A percentile compares a stretch with the other conserved stretches of the same genome.
phyloP scores from a whole-genome alignment of 2,797 vertebrate species.

The Masticophis lateralis region DNA sequence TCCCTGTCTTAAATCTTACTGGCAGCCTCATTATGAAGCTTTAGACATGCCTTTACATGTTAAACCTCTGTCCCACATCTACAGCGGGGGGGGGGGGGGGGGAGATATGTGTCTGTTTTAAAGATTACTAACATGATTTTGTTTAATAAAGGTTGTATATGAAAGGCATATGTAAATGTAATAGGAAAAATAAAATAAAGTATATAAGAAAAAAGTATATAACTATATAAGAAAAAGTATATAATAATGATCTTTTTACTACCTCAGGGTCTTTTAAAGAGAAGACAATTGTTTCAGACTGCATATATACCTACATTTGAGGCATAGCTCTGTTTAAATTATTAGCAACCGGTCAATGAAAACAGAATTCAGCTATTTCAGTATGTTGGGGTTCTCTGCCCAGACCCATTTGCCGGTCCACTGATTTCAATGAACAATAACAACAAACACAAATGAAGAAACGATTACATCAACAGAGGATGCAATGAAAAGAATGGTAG shows the following conservation, averaged over 20 bases:
- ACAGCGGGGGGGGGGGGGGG: not conserved
- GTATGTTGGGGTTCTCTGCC: not conserved
- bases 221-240: too few relatives aligned
- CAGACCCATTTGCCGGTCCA: not conserved
- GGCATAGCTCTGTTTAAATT: not conserved
- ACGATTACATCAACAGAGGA: not conserved
- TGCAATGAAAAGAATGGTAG: not conserved
- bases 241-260: not conserved
- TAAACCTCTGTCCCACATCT: not conserved
- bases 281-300: not conserved
- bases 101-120: not conserved
- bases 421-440: not conserved
- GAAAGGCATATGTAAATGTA: not conserved
- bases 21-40: not conserved
- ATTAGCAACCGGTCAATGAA: not conserved
- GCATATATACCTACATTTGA: not conserved
- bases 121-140: not conserved
- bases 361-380: not conserved
- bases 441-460: not conserved
- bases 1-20: not conserved
- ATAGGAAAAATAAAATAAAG: not conserved
- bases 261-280: not conserved
- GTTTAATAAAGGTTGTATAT: not conserved
- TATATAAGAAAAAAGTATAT: not conserved
- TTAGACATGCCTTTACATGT: slow-evolving; percentile 6